Conservation (phyloP, 2,113 vertebrate species). For the Apaloderma vittatum region DNA sequence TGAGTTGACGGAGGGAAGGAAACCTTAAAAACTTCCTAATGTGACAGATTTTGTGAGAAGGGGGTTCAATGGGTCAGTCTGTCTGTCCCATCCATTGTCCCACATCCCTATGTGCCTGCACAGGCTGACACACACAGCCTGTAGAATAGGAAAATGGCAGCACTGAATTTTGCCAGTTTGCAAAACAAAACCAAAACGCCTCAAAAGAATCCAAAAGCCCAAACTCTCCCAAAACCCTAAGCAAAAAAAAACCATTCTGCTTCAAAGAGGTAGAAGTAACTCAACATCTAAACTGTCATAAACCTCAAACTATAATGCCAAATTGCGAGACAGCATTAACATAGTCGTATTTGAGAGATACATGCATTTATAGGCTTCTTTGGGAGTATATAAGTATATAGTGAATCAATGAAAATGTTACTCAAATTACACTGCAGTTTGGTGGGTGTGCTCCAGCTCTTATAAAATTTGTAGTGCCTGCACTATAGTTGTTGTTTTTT, state of each 20-base stretch:
- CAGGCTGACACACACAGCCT: fast-evolving
- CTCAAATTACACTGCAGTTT: background rate
- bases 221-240: background rate
- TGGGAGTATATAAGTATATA: background rate
- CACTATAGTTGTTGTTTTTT: background rate
- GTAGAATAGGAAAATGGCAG: background rate
- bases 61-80: background rate
- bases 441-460: background rate
- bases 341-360: background rate
- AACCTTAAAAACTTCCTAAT: background rate
- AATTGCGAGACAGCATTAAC: background rate
- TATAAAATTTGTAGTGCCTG: too few relatives aligned
- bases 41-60: background rate
- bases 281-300: background rate
- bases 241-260: fast-evolving
- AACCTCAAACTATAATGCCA: background rate
- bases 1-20: background rate
- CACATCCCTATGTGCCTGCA: background rate
- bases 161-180: background rate
- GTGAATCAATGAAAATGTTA: background rate
- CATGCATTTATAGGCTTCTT: background rate
- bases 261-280: background rate
- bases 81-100: background rate
- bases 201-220: too few relatives aligned
- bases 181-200: background rate